Percentiles rank a stretch among this genome's conserved stretches.
phyloP scores from a whole-genome alignment of 2,888 invertebrate genomes.

The Plagodis dolabraria region DNA sequence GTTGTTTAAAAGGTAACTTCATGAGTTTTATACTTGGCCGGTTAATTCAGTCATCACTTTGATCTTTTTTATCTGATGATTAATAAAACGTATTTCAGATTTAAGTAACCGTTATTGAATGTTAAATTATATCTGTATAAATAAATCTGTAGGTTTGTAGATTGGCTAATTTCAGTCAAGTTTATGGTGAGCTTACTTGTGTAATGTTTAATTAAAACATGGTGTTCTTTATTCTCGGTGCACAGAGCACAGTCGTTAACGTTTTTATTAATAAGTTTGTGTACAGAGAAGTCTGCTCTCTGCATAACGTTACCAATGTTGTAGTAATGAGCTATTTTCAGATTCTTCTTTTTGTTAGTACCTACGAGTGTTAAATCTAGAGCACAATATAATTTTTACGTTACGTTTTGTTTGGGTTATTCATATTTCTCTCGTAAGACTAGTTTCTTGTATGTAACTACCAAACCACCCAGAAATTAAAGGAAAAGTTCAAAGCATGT shows the following conservation, averaged over 20 bases:
- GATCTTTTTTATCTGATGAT: no score
- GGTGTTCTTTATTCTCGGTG: slow-evolving; percentile 6
- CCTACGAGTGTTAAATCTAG: not conserved
- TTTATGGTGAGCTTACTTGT: not conserved
- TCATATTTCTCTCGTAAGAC: no score
- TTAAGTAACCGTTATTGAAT: no score
- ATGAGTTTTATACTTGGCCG: no score
- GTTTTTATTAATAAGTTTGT: slow-evolving; percentile 28
- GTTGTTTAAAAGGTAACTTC: no score
- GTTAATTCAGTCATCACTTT: no score
- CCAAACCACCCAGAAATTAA: no score
- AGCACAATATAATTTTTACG: not conserved
- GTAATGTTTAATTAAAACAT: slow-evolving; percentile 13
- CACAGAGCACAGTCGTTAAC: slow-evolving; percentile 19
- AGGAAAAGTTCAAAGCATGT: no score
- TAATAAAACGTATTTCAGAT: no score
- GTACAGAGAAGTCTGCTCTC: slow-evolving; percentile 2
- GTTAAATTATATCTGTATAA: no score
- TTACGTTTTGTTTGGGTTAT: not conserved
- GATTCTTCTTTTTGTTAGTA: slow-evolving; percentile 7
- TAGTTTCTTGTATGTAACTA: no score
- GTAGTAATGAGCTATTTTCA: slow-evolving; percentile 18
- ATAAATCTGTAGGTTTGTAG: not conserved
- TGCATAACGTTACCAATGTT: slow-evolving; percentile 19
- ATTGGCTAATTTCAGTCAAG: slow-evolving; percentile 3